A percentile compares a stretch with the other conserved stretches of the same genome.
Evolutionary conservation across 2,797 vertebrate genomes (phyloP).

Genomic region (Thalassophryne amazonica): DNA sequence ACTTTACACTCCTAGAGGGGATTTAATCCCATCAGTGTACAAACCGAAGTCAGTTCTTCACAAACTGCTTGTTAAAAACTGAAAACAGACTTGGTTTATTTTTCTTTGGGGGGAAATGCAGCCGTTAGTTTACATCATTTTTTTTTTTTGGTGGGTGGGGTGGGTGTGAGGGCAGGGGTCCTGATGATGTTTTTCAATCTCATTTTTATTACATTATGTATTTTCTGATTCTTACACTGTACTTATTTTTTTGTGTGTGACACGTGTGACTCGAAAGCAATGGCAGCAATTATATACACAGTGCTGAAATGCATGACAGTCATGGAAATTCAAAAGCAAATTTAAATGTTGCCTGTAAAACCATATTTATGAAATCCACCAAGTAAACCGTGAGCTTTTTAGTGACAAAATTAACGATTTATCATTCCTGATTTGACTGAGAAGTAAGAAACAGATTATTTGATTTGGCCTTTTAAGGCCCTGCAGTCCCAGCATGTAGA

Average conservation of each 20-base stretch:
- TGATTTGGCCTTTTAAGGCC: too few relatives aligned
- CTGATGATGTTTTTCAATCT: conserved; percentile 42
- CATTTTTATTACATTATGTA: conserved; percentile 63
- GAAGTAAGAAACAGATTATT: too few relatives aligned
- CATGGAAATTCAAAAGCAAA: conserved; percentile 2
- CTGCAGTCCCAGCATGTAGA: too few relatives aligned
- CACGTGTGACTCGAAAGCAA: conserved; percentile 34
- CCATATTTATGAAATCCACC: neutral
- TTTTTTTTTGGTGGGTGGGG: conserved; percentile 23
- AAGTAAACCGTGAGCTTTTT: neutral
- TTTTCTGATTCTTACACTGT: conserved; percentile 72
- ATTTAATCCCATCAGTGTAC: conserved; percentile 18
- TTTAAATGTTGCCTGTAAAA: neutral
- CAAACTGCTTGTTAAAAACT: conserved; percentile 44
- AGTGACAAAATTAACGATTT: too few relatives aligned
- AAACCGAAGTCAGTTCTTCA: conserved; percentile 36
- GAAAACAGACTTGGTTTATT: conserved; percentile 51
- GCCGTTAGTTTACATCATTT: conserved; percentile 67
- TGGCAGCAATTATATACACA: conserved; percentile 41
- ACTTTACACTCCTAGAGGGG: conserved; percentile 46
- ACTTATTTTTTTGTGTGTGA: conserved; percentile 62
- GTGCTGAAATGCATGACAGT: conserved; percentile 58
- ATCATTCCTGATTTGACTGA: too few relatives aligned
- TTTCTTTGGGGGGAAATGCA: conserved; percentile 52
- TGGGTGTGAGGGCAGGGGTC: too few relatives aligned